A percentile compares a stretch with the other conserved stretches of the same genome.
Conservation (phyloP, 2,113 vertebrate genomes). For the Dryoscopus gambensis region DNA sequence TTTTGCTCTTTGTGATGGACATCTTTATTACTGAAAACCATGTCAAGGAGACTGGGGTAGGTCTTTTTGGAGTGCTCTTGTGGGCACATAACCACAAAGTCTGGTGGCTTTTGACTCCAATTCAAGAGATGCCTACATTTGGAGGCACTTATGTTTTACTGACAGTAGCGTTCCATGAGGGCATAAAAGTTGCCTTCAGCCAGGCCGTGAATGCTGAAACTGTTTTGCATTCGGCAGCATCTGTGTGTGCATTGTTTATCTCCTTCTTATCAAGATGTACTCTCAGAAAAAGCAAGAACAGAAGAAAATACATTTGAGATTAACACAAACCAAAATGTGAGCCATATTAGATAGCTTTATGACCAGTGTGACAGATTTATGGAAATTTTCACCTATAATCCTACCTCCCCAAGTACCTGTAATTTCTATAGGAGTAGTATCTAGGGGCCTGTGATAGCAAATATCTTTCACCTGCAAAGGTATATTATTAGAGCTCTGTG, state of each 20-base stretch:
- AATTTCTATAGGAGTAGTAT: not conserved
- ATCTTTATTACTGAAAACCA: not conserved
- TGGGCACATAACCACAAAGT: not conserved
- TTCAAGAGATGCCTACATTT: not conserved
- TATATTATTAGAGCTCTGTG: not conserved
- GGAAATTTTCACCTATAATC: not conserved
- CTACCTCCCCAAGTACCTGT: not conserved
- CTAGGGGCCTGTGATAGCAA: not conserved
- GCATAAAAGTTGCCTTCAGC: not conserved
- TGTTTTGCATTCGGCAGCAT: not conserved
- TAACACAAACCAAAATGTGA: not conserved
- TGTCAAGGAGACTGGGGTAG: not conserved
- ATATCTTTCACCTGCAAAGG: not conserved
- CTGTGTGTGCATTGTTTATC: fast-evolving
- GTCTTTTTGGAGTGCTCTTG: not conserved
- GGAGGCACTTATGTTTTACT: not conserved
- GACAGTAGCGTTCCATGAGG: fast-evolving
- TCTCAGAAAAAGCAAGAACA: not conserved
- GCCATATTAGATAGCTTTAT: not conserved
- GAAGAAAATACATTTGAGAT: not conserved
- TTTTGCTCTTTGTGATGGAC: not conserved
- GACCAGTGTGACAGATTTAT: not conserved
- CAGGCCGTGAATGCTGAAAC: not conserved
- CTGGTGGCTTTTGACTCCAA: not conserved
- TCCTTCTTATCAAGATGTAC: not conserved